phyloP scores from a whole-genome alignment of 2,888 invertebrate species.

The Tinea pellionella region DNA sequence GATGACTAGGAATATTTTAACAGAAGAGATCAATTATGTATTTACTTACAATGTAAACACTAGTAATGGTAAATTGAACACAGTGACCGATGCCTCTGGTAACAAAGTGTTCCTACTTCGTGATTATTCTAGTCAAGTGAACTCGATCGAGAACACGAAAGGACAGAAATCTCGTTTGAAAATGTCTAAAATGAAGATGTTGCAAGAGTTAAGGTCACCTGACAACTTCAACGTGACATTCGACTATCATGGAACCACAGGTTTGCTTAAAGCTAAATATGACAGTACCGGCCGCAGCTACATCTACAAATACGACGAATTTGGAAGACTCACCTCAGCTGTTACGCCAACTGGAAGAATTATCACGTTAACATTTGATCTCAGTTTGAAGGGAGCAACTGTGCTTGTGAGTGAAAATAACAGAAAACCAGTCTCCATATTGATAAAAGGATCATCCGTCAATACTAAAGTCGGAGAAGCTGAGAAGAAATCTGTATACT shows the following conservation, averaged over 20 bases:
- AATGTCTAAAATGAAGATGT: constrained; percentile 93
- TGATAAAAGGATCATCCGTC: constrained; percentile 89
- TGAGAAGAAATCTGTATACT: constrained; percentile 82
- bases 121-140: constrained; percentile 89
- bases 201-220: constrained; percentile 90
- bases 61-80: constrained; percentile 93
- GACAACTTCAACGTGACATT: constrained; percentile 95
- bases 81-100: constrained; percentile 93
- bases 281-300: constrained; percentile 92
- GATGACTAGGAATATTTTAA: constrained; percentile 93
- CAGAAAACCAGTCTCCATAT: constrained; percentile 83
- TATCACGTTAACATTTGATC: constrained; percentile 86
- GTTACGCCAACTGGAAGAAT: constrained; percentile 96
- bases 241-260: constrained; percentile 92
- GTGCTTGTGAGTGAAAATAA: constrained; percentile 87
- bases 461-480: constrained; percentile 85
- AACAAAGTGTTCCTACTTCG: constrained; percentile 87
- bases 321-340: constrained; percentile 90
- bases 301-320: constrained; percentile 95
- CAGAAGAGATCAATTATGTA: constrained; percentile 91
- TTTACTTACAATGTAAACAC: constrained; percentile 98
- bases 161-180: constrained; percentile 90
- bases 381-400: constrained; percentile 91
- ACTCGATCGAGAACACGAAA: constrained; percentile 94
- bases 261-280: constrained; percentile 86